Evolutionary conservation across 2,888 invertebrate genomes (phyloP).

Genomic region (Phengaris alcon): DNA sequence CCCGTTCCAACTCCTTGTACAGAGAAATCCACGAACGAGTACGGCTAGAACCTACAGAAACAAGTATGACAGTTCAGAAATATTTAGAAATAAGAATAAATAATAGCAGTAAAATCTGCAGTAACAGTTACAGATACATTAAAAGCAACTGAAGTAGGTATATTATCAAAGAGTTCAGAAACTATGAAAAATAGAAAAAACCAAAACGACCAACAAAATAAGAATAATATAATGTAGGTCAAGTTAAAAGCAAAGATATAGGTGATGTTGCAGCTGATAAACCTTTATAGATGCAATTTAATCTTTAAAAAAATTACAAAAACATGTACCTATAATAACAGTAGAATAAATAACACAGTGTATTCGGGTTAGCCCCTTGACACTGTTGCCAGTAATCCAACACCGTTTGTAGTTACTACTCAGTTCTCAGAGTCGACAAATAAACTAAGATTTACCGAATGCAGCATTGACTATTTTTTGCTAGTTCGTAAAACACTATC

Average conservation of each 20-base stretch:
- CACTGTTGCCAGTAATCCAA: slow-evolving; percentile 62
- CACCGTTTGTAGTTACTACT: slow-evolving; percentile 52
- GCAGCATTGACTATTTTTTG: slow-evolving; percentile 4
- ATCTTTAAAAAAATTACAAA: neutral
- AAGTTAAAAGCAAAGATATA: too few species aligned
- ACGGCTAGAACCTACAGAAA: neutral
- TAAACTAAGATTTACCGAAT: neutral
- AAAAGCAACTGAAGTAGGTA: too few species aligned
- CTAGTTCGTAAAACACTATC: neutral
- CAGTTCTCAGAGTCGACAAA: slow-evolving; percentile 53
- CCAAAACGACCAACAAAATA: too few species aligned
- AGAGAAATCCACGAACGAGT: neutral
- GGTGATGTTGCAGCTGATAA: too few species aligned
- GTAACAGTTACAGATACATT: neutral
- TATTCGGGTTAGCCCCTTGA: slow-evolving; percentile 57
- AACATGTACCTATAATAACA: neutral
- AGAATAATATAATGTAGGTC: too few species aligned
- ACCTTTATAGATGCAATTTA: too few species aligned
- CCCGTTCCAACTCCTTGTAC: slow-evolving; percentile 3
- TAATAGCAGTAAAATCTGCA: neutral
- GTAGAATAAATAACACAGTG: neutral
- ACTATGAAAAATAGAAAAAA: too few species aligned
- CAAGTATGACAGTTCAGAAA: neutral
- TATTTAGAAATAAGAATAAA: neutral
- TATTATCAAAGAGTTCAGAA: too few species aligned